Base-by-base conservation (phyloP, 2,113 vertebrate species). In the Macquaria ambigua region DNA sequence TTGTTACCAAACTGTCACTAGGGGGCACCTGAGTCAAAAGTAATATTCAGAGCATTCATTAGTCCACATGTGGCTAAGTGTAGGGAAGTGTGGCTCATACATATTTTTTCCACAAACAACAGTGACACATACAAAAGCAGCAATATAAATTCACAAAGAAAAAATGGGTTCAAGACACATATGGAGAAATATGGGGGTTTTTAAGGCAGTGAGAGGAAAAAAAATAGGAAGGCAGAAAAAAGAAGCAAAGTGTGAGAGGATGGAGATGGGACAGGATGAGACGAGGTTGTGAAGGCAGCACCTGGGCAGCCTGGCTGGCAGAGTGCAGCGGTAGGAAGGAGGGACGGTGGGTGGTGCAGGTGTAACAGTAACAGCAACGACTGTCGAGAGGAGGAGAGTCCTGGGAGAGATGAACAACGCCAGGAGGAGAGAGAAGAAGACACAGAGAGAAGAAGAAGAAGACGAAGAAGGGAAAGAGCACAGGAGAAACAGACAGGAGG, bases 281-380 rank as follows among this genome's bases (percentile, higher is more conserved):
- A 82, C 3, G 52, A 68, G 31, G 46, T 64, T 31, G 81, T 15
- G 46, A 86, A 39, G 55, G 87, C 95, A 94, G 96, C 96, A 97
- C 97, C 96, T 97, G 96, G 37, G 89, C 93, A 95, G 96, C 96
- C 48, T 96, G 95, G 77, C 83, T 93, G 96, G 96, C 94, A 41
- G 96, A 95, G 93, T 95, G 96, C 96, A 97, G 96, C 93, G 96
- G 97, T 82, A 97, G 96, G 94, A 96, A 96, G 93, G 96, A 96
- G 92, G 97, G 96, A 88, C 96, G 95, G 91, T 96, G 97, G 80
- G 96, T 95, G 93, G 97, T 96, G 94, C 97, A 97, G 93, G 96
- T 95, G 95, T 96, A 96, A 97, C 96, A 97, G 96, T 96, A 87
- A 97, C 96, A 97, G 96, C 96, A 97, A 94, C 96, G 93, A 92